phyloP scores from a whole-genome alignment of 2,797 vertebrate genomes.

The Schizopygopsis pylzovi region DNA sequence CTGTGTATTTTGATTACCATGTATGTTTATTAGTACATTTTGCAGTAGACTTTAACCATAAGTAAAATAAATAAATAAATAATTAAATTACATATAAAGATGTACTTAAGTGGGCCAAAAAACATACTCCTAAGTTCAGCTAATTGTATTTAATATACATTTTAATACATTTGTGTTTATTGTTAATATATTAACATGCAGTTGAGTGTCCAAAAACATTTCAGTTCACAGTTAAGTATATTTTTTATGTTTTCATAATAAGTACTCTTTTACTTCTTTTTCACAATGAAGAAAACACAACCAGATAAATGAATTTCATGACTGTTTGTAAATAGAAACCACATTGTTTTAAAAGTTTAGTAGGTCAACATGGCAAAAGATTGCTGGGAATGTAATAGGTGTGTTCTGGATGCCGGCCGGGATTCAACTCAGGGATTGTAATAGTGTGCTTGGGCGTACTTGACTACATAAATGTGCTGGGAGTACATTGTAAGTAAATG shows the following conservation, averaged over 20 bases:
- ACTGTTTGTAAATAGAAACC: constrained; percentile 2
- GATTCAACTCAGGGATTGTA: constrained; percentile 19
- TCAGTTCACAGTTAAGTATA: not conserved
- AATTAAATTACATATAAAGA: not conserved
- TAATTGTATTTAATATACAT: too few species aligned
- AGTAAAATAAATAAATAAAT: not conserved
- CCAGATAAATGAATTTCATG: not conserved
- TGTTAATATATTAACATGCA: not conserved
- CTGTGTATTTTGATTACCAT: too few species aligned
- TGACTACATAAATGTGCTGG: constrained; percentile 26
- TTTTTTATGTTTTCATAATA: not conserved
- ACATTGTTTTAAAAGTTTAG: not conserved
- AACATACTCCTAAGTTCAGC: not conserved
- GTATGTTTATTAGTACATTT: not conserved
- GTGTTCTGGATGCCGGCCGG: not conserved
- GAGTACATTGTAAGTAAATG: constrained; percentile 20
- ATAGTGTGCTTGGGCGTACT: not conserved
- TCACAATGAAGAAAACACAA: constrained; percentile 2
- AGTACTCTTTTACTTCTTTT: not conserved
- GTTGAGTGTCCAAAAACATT: not conserved
- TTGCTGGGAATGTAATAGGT: constrained; percentile 24
- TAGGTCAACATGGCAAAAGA: not conserved
- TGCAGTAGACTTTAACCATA: not conserved
- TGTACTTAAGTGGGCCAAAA: not conserved
- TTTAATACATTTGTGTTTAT: not conserved